These are phyloP conservation scores for Melanotaenia pygmaea DNA, from an alignment of 2,797 vertebrate species.

Conservation along the genomic window DNA sequence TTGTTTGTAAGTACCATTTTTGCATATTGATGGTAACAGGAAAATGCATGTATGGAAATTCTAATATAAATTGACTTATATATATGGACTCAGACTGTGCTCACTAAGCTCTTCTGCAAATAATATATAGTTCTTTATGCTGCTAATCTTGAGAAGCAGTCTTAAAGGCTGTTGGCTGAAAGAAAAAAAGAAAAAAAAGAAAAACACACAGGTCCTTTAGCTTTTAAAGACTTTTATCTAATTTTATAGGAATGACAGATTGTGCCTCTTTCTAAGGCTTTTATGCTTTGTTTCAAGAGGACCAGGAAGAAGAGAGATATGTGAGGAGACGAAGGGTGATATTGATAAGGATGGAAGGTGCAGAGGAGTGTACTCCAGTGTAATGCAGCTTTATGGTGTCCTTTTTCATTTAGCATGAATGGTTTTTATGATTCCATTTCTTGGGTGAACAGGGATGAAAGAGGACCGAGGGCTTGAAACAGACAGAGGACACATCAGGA, in stretches of 20 bases:
- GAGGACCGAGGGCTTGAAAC: slow-evolving; percentile 60
- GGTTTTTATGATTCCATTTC: slow-evolving; percentile 85
- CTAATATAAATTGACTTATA: slow-evolving; percentile 99
- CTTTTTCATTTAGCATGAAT: slow-evolving; percentile 84
- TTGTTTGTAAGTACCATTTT: slow-evolving; percentile 99
- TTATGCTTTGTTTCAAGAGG: slow-evolving; percentile 81
- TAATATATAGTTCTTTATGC: slow-evolving; percentile 93
- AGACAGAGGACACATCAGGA: slow-evolving; percentile 60
- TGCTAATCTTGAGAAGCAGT: slow-evolving; percentile 91
- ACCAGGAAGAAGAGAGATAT: slow-evolving; percentile 55
- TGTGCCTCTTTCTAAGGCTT: slow-evolving; percentile 81
- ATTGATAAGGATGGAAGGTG: slow-evolving; percentile 83
- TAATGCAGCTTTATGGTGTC: slow-evolving; percentile 82
- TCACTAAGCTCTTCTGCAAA: slow-evolving; percentile 97
- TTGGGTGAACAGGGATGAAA: slow-evolving; percentile 75
- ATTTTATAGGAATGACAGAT: slow-evolving; percentile 83
- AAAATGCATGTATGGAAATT: slow-evolving; percentile 99
- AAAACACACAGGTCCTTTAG: slow-evolving; percentile 72
- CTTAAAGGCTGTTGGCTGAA: slow-evolving; percentile 76
- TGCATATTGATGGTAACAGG: slow-evolving; percentile 99
- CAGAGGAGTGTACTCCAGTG: slow-evolving; percentile 76
- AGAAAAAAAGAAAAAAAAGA: slow-evolving; percentile 21
- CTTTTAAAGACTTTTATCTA: slow-evolving; percentile 87
- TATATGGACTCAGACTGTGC: slow-evolving; percentile 91
- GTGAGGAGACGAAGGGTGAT: slow-evolving; percentile 69